These are phyloP conservation scores for Callochromis pleurospilus DNA, from an alignment of 2,113 vertebrate species.

Conservation along the genomic window DNA sequence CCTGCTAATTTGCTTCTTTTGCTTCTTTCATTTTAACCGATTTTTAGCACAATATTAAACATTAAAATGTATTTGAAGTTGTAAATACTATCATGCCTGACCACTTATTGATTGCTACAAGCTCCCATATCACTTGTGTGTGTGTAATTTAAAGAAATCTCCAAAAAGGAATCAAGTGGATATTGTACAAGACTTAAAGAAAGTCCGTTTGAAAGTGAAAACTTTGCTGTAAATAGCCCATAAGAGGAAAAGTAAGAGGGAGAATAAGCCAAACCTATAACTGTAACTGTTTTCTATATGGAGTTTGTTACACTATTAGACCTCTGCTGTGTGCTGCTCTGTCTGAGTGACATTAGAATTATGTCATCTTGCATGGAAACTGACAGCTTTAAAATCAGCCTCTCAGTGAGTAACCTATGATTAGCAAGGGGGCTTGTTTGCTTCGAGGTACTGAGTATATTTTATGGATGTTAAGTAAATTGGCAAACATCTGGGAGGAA, in stretches of 20 bases:
- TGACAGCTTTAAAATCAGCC: background rate
- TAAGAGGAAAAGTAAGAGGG: background rate
- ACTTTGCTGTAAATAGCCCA: background rate
- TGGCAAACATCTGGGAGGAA: slow-evolving; percentile 43
- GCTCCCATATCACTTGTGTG: background rate
- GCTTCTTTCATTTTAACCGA: background rate
- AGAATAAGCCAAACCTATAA: background rate
- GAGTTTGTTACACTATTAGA: background rate
- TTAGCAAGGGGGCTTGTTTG: slow-evolving; percentile 10
- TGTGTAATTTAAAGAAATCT: background rate
- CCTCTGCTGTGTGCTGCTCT: background rate
- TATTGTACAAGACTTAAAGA: background rate
- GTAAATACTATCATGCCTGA: background rate
- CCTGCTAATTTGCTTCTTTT: background rate
- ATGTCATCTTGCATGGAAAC: background rate
- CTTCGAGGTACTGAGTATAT: background rate
- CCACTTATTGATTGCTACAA: background rate
- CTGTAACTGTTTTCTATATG: background rate
- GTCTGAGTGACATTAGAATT: background rate
- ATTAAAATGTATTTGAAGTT: background rate
- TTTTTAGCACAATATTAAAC: background rate
- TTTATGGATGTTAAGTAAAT: slow-evolving; percentile 44
- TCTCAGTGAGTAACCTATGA: slow-evolving; percentile 29
- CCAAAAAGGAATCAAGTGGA: background rate
- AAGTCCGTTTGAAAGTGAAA: background rate